Evolutionary conservation across 1,140 invertebrate genomes (phyloP).

Genomic region (Limonius californicus): DNA sequence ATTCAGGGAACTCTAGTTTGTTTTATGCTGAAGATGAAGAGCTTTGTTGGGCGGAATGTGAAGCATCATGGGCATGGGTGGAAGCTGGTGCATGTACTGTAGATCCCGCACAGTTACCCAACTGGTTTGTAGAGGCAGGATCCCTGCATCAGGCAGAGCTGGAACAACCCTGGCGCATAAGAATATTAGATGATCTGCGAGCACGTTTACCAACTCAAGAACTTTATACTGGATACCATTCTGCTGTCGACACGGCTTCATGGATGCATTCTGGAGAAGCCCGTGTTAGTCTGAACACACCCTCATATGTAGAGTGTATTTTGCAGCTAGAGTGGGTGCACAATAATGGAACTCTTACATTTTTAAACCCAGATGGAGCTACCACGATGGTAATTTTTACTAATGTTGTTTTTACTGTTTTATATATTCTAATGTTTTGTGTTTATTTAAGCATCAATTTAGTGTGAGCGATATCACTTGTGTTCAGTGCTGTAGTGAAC

Average conservation of each 20-base stretch:
- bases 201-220: constrained; percentile 47
- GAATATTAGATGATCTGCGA: constrained; percentile 68
- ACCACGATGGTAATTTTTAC: constrained; percentile 61
- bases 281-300: constrained; percentile 55
- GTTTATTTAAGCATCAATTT: constrained; percentile 53
- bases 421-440: background rate
- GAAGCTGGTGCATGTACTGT: constrained; percentile 74
- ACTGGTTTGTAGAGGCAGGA: constrained; percentile 62
- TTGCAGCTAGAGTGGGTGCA: constrained; percentile 79
- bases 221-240: constrained; percentile 45
- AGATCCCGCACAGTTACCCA: constrained; percentile 64
- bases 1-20: constrained; percentile 64
- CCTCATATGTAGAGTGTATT: constrained; percentile 66
- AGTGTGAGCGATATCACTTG: constrained; percentile 68
- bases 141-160: constrained; percentile 58
- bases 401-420: too few relatives aligned
- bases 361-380: constrained; percentile 69
- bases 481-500: constrained; percentile 70
- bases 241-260: constrained; percentile 75
- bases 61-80: constrained; percentile 69
- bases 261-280: constrained; percentile 79
- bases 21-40: constrained; percentile 69
- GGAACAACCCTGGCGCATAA: constrained; percentile 69
- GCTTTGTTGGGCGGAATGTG: constrained; percentile 70
- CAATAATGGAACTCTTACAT: constrained; percentile 67